Evolutionary conservation across 2,888 invertebrate species (phyloP), one percentile per base, ranked within the genome.

Genomic region (Coleophora deauratella): DNA sequence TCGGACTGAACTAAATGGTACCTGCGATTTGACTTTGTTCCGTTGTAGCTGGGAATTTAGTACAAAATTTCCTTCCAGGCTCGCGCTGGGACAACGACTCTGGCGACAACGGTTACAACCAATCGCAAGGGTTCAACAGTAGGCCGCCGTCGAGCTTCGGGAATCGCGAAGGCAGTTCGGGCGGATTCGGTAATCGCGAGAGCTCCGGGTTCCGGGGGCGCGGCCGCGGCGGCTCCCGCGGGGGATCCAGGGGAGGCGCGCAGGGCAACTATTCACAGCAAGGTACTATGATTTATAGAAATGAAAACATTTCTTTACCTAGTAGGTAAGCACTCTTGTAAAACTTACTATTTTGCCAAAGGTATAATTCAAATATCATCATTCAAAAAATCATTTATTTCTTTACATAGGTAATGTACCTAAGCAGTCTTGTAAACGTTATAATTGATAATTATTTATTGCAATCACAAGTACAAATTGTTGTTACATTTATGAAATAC

Each of bases 51-150:
- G 8, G 12, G 13, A 14, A 1, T 33, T 12, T 13, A 12, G 12
- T 33, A 36, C 10, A 12, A 7, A 35, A 33, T 30, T 12, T 32
- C n/a, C 8, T 13, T 9, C 4, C 45, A 72, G 73, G 62, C 40
- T 72, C 75, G 1, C 54, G 75, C 28, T 76, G 75, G 75, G 74
- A 76, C 53, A 58, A 66, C 38, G 43, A 34, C 13, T 33, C 10
- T 10, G 10, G 33, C 10, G 63, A 60, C 0, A 57, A 56, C n/a
- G 57, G 55, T 32, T 55, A 50, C 40, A 47, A 45, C 10, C 31
- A 31, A 30, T 28, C 30, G n/a, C 35, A 38, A 27, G 15, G 27
- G 27, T 32, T 21, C 21, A 56, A 46, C 33, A 48, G 53, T 40
- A 3, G 21, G 6, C 52, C 51, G 10, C 50, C 41, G 38, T 31